Evolutionary conservation across 1,140 invertebrate genomes (phyloP).

Genomic region (Bathynomus jamesi): DNA sequence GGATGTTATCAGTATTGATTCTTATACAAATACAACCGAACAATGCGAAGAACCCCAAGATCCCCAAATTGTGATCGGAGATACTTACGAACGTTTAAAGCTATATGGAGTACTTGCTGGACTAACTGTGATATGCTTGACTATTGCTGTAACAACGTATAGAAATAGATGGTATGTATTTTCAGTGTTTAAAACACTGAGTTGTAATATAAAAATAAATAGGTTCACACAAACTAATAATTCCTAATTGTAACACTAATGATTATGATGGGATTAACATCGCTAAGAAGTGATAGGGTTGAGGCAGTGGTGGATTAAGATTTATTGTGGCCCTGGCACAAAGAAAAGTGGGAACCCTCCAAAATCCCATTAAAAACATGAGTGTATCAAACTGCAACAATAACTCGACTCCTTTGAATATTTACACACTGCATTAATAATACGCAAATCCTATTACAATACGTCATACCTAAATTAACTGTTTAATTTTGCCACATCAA

Average conservation of each 20-base stretch:
- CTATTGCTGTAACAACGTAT: slow-evolving; percentile 5
- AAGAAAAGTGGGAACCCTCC: too few relatives aligned
- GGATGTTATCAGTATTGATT: slow-evolving; percentile 1
- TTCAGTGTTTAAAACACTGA: background rate
- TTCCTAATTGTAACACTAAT: background rate
- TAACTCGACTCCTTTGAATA: too few relatives aligned
- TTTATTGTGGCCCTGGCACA: too few relatives aligned
- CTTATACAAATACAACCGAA: background rate
- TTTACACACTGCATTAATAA: too few relatives aligned
- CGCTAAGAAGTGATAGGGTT: too few relatives aligned
- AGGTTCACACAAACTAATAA: background rate
- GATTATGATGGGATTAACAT: background rate
- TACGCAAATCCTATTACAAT: too few relatives aligned
- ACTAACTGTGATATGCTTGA: background rate
- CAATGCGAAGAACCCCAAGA: background rate
- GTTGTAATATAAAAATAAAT: background rate
- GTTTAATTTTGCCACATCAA: too few relatives aligned
- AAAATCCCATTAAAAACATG: too few relatives aligned
- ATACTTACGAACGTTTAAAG: background rate
- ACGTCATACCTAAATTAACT: too few relatives aligned
- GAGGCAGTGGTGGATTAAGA: too few relatives aligned
- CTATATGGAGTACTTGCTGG: background rate
- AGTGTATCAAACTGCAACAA: too few relatives aligned
- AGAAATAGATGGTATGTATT: slow-evolving; percentile 18
- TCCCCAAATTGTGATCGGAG: too few relatives aligned